Percentiles rank a stretch among this genome's conserved stretches.
Conservation (phyloP, 2,888 invertebrate genomes). For the Rhagonycha lutea region DNA sequence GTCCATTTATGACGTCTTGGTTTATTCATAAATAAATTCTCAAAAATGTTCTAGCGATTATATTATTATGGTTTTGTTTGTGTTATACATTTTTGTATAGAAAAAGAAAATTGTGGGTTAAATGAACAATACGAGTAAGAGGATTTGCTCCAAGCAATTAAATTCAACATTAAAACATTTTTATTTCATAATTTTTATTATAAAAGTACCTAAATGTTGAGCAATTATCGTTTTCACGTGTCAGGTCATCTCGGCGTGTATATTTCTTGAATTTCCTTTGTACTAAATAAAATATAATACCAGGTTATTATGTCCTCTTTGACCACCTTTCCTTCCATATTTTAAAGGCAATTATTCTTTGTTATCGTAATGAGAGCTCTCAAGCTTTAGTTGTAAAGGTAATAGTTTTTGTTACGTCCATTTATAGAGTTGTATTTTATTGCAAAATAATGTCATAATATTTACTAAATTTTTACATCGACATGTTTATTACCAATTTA, state of each 20-base stretch:
- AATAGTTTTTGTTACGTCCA: background rate
- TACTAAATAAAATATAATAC: background rate
- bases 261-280: background rate
- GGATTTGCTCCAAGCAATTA: background rate
- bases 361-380: background rate
- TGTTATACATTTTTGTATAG: no score
- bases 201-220: background rate
- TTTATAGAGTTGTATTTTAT: background rate
- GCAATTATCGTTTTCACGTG: background rate
- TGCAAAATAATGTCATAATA: background rate
- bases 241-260: background rate
- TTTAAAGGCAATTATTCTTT: background rate
- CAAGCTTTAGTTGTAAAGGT: background rate
- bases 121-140: background rate
- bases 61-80: no score
- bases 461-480: background rate
- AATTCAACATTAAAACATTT: background rate
- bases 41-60: background rate
- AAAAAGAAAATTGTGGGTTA: background rate
- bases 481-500: background rate
- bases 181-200: background rate
- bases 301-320: background rate
- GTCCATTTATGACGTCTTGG: background rate
- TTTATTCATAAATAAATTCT: background rate
- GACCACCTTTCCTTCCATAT: background rate